Evolutionary conservation across 2,113 vertebrate species (phyloP).

Genomic region (Ceyx margarethae): DNA sequence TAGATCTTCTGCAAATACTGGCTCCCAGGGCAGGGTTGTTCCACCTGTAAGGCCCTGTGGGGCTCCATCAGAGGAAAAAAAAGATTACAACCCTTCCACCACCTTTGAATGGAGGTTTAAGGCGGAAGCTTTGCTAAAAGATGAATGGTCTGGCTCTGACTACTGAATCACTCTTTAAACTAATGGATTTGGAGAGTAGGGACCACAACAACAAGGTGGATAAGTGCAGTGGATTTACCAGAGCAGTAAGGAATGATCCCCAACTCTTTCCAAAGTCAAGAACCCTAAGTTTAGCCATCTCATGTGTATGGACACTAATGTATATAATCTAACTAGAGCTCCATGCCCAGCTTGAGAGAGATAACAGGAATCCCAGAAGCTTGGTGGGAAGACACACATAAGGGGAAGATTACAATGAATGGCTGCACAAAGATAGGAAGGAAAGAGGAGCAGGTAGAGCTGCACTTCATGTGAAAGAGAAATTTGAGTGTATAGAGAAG

Average conservation of each 20-base stretch:
- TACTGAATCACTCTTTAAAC: not conserved
- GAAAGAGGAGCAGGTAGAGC: not conserved
- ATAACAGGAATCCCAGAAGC: not conserved
- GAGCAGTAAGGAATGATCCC: not conserved
- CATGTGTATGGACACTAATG: not conserved
- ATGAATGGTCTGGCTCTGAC: not conserved
- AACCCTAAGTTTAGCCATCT: not conserved
- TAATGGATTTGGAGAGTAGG: rapidly evolving
- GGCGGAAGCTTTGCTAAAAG: not conserved
- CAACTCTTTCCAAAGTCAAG: not conserved
- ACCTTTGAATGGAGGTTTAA: not conserved
- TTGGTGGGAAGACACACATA: not conserved
- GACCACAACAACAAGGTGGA: not conserved
- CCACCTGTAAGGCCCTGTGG: not conserved
- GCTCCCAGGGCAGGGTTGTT: not conserved
- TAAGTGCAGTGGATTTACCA: rapidly evolving
- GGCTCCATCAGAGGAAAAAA: not conserved
- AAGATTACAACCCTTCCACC: not conserved
- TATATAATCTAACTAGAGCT: not conserved
- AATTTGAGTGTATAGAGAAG: not conserved
- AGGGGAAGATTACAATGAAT: not conserved
- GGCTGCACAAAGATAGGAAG: not conserved
- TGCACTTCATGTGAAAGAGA: not conserved
- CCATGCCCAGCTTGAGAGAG: not conserved
- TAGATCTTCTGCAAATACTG: not conserved